A percentile compares a stretch with the other conserved stretches of the same genome.
phyloP scores from a whole-genome alignment of 2,888 invertebrate genomes.

The Drosophila bunnanda region DNA sequence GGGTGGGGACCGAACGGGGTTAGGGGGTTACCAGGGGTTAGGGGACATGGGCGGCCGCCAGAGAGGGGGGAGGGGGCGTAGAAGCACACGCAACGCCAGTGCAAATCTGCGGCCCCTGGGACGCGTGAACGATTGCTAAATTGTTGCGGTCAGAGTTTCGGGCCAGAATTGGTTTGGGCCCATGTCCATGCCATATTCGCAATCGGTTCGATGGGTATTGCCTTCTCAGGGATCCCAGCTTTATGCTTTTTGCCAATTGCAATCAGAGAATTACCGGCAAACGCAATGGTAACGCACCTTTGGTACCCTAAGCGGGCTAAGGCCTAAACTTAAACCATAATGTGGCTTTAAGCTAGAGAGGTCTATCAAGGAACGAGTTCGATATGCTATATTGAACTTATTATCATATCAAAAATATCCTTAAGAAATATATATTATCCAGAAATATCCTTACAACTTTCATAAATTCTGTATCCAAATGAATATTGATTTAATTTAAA shows the following conservation, averaged over 20 bases:
- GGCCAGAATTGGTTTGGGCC: constrained; percentile 6
- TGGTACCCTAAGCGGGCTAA: not conserved
- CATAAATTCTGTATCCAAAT: too few relatives aligned
- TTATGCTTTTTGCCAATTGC: constrained; percentile 64
- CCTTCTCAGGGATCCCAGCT: constrained; percentile 37
- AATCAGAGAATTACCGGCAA: constrained; percentile 26
- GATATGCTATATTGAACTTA: too few relatives aligned
- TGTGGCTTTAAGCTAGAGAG: too few relatives aligned
- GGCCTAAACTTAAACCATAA: not conserved
- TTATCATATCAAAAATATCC: too few relatives aligned
- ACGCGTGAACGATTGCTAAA: constrained; percentile 82
- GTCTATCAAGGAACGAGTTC: too few relatives aligned
- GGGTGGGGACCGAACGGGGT: constrained; percentile 16
- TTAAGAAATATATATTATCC: too few relatives aligned
- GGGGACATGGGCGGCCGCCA: constrained; percentile 15
- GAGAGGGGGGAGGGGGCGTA: constrained; percentile 15
- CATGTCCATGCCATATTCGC: constrained; percentile 7
- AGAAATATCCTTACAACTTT: too few relatives aligned
- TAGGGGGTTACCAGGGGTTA: constrained; percentile 13
- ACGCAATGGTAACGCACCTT: not conserved
- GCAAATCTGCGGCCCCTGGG: constrained; percentile 61
- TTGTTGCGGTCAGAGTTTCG: constrained; percentile 59
- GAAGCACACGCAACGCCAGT: constrained; percentile 57
- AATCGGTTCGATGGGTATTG: constrained; percentile 24
- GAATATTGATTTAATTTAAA: too few relatives aligned